phyloP scores from a whole-genome alignment of 2,797 vertebrate species.

The Ctenochaetus hawaiiensis region DNA sequence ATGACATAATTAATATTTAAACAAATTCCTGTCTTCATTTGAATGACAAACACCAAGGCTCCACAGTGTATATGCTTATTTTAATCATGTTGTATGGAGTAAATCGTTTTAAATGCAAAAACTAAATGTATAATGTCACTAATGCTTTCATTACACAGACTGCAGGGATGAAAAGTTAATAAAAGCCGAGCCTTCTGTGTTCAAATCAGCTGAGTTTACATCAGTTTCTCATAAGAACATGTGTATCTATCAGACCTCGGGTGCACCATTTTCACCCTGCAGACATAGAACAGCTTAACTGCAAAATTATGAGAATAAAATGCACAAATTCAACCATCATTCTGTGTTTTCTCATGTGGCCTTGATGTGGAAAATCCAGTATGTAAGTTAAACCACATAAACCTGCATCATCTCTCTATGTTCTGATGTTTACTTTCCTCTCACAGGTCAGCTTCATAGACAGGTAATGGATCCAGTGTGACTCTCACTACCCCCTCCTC shows the following conservation, averaged over 20 bases:
- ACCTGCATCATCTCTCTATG: not conserved
- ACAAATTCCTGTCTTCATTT: not conserved
- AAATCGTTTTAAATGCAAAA: not conserved
- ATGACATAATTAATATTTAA: not conserved
- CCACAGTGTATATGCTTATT: not conserved
- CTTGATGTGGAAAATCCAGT: not conserved
- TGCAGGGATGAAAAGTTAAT: not conserved
- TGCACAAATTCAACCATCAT: too few relatives aligned
- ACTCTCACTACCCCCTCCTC: constrained; percentile 40
- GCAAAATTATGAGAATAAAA: too few relatives aligned
- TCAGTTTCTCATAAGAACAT: not conserved
- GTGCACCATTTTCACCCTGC: too few relatives aligned
- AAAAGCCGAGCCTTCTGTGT: not conserved
- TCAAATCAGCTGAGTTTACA: not conserved
- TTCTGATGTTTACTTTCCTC: constrained; percentile 6
- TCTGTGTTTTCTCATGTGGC: too few relatives aligned
- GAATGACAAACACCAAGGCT: not conserved
- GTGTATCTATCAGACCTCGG: too few relatives aligned
- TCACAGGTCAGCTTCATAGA: constrained; percentile 64
- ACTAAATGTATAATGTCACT: not conserved
- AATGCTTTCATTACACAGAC: not conserved
- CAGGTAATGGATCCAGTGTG: constrained; percentile 73
- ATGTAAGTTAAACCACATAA: not conserved
- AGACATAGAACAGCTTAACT: too few relatives aligned
- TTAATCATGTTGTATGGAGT: not conserved